phyloP scores from a whole-genome alignment of 2,797 vertebrate species.

The Oreonectes daqikongensis region DNA sequence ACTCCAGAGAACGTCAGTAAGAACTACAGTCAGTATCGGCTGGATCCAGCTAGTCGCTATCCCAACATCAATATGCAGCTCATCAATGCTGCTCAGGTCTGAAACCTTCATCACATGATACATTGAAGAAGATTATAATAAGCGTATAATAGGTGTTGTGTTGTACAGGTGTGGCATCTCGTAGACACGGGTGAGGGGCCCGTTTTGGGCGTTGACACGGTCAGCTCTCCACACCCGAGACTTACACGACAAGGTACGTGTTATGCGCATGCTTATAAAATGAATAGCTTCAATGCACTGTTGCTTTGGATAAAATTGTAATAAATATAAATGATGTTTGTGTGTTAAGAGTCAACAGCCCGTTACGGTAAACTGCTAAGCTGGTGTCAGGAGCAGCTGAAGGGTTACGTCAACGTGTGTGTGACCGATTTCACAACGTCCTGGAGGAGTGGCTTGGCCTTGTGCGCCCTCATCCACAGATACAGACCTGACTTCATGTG shows the following conservation, averaged over 20 bases:
- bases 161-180: conserved; percentile 86
- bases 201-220: conserved; percentile 71
- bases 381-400: conserved; percentile 93
- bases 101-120: not conserved
- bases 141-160: not conserved
- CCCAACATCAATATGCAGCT: conserved; percentile 83
- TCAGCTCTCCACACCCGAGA: conserved; percentile 77
- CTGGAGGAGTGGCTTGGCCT: conserved; percentile 92
- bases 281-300: no score
- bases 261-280: no score
- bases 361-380: conserved; percentile 85
- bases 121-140: not conserved
- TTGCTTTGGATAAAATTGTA: not conserved
- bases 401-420: conserved; percentile 82
- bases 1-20: conserved; percentile 96
- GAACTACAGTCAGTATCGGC: conserved; percentile 88
- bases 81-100: conserved; percentile 85
- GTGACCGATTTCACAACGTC: conserved; percentile 89
- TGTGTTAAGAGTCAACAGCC: conserved; percentile 82
- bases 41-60: conserved; percentile 90
- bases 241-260: conserved; percentile 78
- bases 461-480: conserved; percentile 93
- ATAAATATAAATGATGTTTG: not conserved
- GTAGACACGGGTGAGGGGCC: conserved; percentile 85
- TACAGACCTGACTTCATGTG: conserved; percentile 91